Conservation (phyloP, 2,113 vertebrate genomes). For the Australoheros scitulus region DNA sequence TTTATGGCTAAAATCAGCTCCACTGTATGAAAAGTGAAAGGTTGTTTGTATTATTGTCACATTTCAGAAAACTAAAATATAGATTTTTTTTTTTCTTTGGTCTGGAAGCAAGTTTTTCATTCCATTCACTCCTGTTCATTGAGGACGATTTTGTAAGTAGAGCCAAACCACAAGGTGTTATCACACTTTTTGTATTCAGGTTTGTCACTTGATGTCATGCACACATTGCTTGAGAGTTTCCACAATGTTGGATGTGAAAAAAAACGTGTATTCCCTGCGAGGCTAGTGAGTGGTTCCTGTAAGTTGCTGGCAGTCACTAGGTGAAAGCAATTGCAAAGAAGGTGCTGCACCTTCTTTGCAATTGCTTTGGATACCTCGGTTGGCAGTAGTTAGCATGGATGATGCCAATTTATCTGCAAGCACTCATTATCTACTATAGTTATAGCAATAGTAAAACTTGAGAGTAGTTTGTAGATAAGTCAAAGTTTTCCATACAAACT, state of each 20-base stretch:
- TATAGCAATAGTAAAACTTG: not conserved
- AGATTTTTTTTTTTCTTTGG: not conserved
- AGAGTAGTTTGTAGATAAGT: not conserved
- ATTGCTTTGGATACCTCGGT: not conserved
- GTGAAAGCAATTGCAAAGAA: not conserved
- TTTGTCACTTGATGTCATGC: too few relatives aligned
- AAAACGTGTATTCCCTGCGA: not conserved
- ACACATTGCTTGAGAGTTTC: too few relatives aligned
- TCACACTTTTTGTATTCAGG: too few relatives aligned
- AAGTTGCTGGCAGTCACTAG: not conserved
- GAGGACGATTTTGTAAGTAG: not conserved
- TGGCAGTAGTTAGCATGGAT: not conserved
- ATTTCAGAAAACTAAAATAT: not conserved
- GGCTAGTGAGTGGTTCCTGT: not conserved
- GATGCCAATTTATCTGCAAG: not conserved
- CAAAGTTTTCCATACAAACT: not conserved
- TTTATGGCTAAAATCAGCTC: too few relatives aligned
- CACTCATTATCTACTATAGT: not conserved
- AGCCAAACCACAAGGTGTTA: not conserved
- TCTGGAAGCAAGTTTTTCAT: not conserved
- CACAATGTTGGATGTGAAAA: not conserved
- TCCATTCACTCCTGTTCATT: not conserved
- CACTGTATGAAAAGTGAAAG: too few relatives aligned
- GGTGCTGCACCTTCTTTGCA: not conserved
- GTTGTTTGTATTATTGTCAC: too few relatives aligned